These are phyloP conservation scores for Adelosebastes latens DNA, from an alignment of 2,797 vertebrate species.

Conservation along the genomic window DNA sequence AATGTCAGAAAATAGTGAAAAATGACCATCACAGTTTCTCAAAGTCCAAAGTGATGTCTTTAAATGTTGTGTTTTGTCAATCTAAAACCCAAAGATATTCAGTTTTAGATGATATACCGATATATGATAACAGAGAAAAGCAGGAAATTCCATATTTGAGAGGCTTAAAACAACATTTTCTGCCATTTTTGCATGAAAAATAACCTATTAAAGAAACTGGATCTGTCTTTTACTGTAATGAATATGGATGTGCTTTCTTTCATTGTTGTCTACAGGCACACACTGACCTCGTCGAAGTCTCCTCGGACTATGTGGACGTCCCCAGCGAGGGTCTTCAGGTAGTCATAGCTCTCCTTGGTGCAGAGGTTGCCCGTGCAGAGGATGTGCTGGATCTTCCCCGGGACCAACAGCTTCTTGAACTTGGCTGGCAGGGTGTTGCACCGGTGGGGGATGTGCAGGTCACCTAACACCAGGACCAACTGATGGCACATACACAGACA, in stretches of 20 bases:
- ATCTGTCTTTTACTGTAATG: neutral
- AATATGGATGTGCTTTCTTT: neutral
- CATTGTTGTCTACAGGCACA: neutral
- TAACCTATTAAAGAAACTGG: neutral
- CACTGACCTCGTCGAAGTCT: constrained; percentile 94
- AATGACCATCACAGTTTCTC: no score
- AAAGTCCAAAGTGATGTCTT: neutral
- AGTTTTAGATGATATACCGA: neutral
- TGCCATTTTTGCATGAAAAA: neutral
- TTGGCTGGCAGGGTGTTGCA: constrained; percentile 98
- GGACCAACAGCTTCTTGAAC: constrained; percentile 98
- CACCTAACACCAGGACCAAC: constrained; percentile 99
- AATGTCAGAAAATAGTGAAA: neutral
- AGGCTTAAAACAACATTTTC: neutral
- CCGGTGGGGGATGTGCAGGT: constrained; percentile 98
- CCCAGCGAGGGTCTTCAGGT: constrained; percentile 98
- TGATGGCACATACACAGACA: constrained; percentile 69
- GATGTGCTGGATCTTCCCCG: constrained; percentile 99
- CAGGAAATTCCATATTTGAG: neutral
- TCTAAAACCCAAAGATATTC: neutral
- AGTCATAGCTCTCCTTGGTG: constrained; percentile 99
- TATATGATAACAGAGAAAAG: neutral
- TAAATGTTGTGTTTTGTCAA: neutral
- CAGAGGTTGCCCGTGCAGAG: constrained; percentile 99
- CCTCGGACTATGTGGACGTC: constrained; percentile 98